Evolutionary conservation across 1,140 invertebrate genomes (phyloP).

Genomic region (Nasonia giraulti): DNA sequence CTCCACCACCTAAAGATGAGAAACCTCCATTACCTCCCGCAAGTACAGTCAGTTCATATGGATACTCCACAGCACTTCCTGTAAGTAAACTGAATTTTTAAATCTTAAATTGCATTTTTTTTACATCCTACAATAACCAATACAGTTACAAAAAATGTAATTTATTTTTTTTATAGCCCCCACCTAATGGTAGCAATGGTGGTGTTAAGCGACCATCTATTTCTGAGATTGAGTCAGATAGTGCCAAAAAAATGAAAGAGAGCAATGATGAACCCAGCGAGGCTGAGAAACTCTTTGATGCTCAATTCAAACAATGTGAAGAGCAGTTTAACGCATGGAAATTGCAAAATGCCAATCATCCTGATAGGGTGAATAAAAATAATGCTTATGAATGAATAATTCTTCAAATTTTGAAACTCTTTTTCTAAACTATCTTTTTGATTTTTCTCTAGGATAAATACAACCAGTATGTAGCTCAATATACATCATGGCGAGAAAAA

Average conservation of each 20-base stretch:
- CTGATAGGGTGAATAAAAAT: slow-evolving; percentile 79
- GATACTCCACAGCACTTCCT: slow-evolving; percentile 64
- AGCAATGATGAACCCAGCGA: slow-evolving; percentile 76
- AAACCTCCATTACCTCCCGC: slow-evolving; percentile 70
- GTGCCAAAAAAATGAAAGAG: slow-evolving; percentile 68
- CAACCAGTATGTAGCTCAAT: slow-evolving; percentile 87
- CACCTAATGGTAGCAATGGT: slow-evolving; percentile 18
- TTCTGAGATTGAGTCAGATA: slow-evolving; percentile 61
- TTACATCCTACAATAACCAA: not conserved
- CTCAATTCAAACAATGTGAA: slow-evolving; percentile 89
- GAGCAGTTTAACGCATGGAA: slow-evolving; percentile 90
- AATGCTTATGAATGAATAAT: not conserved
- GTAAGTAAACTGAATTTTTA: slow-evolving; percentile 20
- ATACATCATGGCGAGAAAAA: slow-evolving; percentile 85
- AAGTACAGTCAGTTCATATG: slow-evolving; percentile 59
- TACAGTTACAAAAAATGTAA: not conserved
- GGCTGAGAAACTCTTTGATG: slow-evolving; percentile 86
- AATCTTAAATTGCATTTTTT: no score
- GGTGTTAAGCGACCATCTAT: slow-evolving; percentile 60
- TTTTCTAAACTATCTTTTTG: slow-evolving; percentile 19
- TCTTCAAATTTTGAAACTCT: not conserved
- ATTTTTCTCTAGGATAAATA: slow-evolving; percentile 78
- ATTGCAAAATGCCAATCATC: slow-evolving; percentile 88
- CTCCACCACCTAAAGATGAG: slow-evolving; percentile 68
- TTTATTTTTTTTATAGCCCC: slow-evolving; percentile 5